These are phyloP conservation scores for Heliangelus exortis DNA, from an alignment of 2,797 vertebrate genomes.

Conservation along the genomic window DNA sequence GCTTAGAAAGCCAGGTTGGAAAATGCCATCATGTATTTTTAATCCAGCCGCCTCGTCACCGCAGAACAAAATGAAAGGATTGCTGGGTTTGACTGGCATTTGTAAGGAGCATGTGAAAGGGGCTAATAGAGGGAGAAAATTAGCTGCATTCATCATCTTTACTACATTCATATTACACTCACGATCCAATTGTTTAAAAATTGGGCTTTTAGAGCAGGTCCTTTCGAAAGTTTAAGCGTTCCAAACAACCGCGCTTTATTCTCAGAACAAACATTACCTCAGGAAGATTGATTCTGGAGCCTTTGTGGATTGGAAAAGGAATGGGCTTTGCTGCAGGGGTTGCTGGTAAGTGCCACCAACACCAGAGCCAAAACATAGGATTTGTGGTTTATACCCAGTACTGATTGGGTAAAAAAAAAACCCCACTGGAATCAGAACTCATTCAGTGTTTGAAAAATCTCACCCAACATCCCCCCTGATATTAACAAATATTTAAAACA, in stretches of 20 bases:
- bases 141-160: slow-evolving; percentile 75
- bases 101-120: slow-evolving; percentile 72
- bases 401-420: not conserved
- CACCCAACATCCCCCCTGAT: not conserved
- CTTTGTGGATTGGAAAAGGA: not conserved
- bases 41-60: slow-evolving; percentile 70
- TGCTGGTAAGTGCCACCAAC: not conserved
- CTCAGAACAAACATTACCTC: slow-evolving; percentile 70
- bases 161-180: slow-evolving; percentile 77
- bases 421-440: not conserved
- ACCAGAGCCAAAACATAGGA: not conserved
- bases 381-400: not conserved
- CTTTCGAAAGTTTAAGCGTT: slow-evolving; percentile 75
- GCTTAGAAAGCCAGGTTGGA: slow-evolving; percentile 66
- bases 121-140: slow-evolving; percentile 68
- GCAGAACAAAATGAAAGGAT: slow-evolving; percentile 74
- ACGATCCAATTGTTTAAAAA: slow-evolving; percentile 77
- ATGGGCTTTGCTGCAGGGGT: slow-evolving; percentile 5
- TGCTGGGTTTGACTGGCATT: slow-evolving; percentile 74
- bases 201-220: slow-evolving; percentile 75
- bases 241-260: slow-evolving; percentile 68
- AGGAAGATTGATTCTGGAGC: slow-evolving; percentile 48
- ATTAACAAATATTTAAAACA: not conserved
- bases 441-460: not conserved
- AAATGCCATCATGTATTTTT: slow-evolving; percentile 81